Conservation (phyloP, 2,797 vertebrate species). For the Dicrostonyx torquatus region DNA sequence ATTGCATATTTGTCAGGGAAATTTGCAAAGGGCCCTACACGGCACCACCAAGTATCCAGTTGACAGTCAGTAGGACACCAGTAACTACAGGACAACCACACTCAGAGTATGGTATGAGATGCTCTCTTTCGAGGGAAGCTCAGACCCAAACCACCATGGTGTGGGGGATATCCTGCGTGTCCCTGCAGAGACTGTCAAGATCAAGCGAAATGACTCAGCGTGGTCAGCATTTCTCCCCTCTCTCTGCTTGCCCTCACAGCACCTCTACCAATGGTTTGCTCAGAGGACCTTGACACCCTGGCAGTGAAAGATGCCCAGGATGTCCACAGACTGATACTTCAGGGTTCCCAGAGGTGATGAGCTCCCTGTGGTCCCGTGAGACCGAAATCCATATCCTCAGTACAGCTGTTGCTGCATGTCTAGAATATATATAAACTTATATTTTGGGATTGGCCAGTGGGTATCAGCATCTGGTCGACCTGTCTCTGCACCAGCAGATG, state of each 20-base stretch:
- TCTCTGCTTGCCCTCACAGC: neutral
- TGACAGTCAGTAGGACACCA: neutral
- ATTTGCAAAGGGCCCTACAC: neutral
- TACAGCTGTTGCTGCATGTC: slow-evolving; percentile 80
- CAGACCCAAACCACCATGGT: neutral
- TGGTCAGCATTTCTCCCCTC: too few relatives aligned
- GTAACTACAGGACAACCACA: accelerated
- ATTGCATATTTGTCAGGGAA: neutral
- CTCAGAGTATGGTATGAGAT: too few relatives aligned
- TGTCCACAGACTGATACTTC: neutral
- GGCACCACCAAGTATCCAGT: neutral
- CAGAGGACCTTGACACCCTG: neutral
- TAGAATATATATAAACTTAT: slow-evolving; percentile 83
- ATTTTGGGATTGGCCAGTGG: slow-evolving; percentile 82
- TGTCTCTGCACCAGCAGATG: neutral
- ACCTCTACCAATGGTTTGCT: neutral
- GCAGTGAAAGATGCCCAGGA: neutral
- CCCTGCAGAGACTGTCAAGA: accelerated
- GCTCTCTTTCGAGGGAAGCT: neutral
- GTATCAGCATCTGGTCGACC: neutral
- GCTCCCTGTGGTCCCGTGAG: slow-evolving; percentile 76
- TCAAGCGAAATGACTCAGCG: accelerated
- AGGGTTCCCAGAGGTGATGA: slow-evolving; percentile 79
- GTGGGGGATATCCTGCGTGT: neutral
- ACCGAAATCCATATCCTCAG: slow-evolving; percentile 82